A percentile compares a stretch with the other conserved stretches of the same genome.
Conservation (phyloP, 2,797 vertebrate species). For the Babyrousa celebensis region DNA sequence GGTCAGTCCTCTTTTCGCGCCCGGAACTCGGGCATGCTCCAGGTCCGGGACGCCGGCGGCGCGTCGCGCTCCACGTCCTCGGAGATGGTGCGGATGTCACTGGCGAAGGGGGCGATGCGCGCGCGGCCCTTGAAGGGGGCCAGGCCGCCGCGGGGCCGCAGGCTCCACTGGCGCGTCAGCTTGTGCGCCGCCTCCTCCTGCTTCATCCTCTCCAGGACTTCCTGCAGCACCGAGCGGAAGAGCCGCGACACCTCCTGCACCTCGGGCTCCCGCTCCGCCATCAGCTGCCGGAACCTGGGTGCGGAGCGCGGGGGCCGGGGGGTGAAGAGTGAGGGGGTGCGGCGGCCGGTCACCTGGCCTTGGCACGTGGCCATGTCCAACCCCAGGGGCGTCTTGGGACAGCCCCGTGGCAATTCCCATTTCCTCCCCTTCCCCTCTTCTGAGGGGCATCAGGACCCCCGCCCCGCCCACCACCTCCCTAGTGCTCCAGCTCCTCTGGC, state of each 20-base stretch:
- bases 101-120: conserved; percentile 96
- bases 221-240: conserved; percentile 95
- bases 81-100: conserved; percentile 95
- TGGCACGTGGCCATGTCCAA: not conserved
- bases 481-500: not conserved
- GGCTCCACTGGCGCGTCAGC: conserved; percentile 96
- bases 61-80: conserved; percentile 95
- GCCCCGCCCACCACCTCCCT: not conserved
- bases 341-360: rapidly evolving
- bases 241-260: conserved; percentile 95
- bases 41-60: conserved; percentile 92
- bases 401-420: no score
- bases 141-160: conserved; percentile 93
- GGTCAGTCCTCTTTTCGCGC: conserved; percentile 82
- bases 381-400: not conserved
- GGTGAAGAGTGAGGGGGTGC: not conserved
- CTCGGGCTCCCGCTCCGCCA: conserved; percentile 95
- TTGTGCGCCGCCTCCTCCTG: conserved; percentile 96
- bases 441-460: not conserved
- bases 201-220: conserved; percentile 94
- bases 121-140: conserved; percentile 95
- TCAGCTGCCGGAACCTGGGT: conserved; percentile 95
- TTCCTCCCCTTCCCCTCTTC: not conserved
- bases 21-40: conserved; percentile 98
- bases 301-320: no score